Conservation (phyloP, 2,797 vertebrate species). For the Sylvilagus floridanus region DNA sequence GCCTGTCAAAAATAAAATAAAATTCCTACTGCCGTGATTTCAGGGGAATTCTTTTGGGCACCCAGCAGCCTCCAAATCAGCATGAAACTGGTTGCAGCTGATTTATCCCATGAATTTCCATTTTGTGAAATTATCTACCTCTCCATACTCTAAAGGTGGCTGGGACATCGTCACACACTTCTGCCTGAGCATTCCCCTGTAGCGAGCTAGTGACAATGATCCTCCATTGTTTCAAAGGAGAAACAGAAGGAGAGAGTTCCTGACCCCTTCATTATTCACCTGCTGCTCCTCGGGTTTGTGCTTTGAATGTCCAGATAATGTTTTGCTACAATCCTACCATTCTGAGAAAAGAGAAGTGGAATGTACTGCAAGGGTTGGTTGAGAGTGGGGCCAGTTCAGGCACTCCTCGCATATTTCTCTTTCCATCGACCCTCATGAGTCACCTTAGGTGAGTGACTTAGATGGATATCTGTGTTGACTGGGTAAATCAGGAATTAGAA, state of each 20-base stretch:
- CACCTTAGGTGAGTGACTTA: background rate
- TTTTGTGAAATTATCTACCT: background rate
- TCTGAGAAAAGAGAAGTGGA: constrained; percentile 39
- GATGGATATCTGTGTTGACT: background rate
- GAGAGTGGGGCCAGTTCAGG: background rate
- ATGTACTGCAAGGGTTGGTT: background rate
- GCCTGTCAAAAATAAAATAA: too few relatives aligned
- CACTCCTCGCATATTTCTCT: background rate
- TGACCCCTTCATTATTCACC: background rate
- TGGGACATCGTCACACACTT: background rate
- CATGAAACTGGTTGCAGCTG: background rate
- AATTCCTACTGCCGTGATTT: background rate
- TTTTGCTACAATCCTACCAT: background rate
- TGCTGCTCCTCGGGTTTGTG: background rate
- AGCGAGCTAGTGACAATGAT: background rate
- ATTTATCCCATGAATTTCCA: background rate
- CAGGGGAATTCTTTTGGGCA: background rate
- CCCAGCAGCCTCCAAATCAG: background rate
- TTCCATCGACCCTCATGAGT: background rate
- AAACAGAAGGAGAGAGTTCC: background rate
- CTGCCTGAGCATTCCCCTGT: background rate
- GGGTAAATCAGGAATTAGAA: background rate
- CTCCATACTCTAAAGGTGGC: background rate
- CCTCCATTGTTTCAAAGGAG: background rate
- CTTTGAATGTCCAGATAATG: background rate